Evolutionary conservation across 2,888 invertebrate genomes (phyloP), one percentile per base, ranked within the genome.

Genomic region (Yponomeuta sedellus): DNA sequence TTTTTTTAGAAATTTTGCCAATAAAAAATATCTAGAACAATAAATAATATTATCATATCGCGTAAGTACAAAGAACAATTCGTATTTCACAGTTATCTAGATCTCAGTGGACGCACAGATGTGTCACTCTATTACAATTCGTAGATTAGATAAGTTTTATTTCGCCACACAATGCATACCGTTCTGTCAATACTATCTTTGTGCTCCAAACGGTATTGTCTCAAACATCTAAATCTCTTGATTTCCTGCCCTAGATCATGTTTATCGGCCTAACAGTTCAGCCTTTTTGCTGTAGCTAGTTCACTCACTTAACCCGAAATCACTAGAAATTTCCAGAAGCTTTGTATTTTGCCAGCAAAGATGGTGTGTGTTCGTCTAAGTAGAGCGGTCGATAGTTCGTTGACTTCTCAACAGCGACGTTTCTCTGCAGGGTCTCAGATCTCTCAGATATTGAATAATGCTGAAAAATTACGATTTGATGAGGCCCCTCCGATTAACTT

Each of bases 321-420:
- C 44, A 44, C 44, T 44, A 44, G 10, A 44, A 44, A 44, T 12
- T 52, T 16, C 44, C 16, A 16, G 44, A 52, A 52, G 44, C 12
- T 16, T 12, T 12, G 44, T 52, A 16, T 52, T 52, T 52, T 52
- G 44, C 44, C 44, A 12, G 44, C 44, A 44, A 44, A 44, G 44
- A 52, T 34, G 34, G 34, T 34, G 34, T 34, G 34, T 34, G 34
- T 34, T 34, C 34, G 34, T 34, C 34, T 34, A 34, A 16, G 44
- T 52, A 52, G 44, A 52, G 44, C 44, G 44, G 44, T 52, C 44
- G 44, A 52, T 52, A 52, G 44, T 52, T 52, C 44, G 12, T 52
- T 52, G 44, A 52, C 44, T 52, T 16, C 16, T 12, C 44, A 16
- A 12, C 3, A 52, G 44, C 12, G 44, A 16, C 44, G 12, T 52